A percentile compares a stretch with the other conserved stretches of the same genome.
Evolutionary conservation across 2,797 vertebrate genomes (phyloP).

Genomic region (Jordanella pulchra): DNA sequence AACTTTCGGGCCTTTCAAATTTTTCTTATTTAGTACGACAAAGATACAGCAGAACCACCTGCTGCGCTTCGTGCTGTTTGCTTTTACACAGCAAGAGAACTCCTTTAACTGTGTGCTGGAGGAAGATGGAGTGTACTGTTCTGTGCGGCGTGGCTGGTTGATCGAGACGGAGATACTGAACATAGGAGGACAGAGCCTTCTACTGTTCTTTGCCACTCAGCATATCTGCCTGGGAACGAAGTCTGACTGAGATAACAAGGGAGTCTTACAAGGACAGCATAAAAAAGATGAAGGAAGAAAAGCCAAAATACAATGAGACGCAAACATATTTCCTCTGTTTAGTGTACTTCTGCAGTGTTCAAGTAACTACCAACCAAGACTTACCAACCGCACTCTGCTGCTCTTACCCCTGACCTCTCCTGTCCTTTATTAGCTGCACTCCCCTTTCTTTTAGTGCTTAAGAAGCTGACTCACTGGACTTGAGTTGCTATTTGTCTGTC

Average conservation of each 20-base stretch:
- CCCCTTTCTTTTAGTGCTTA: slow-evolving; percentile 60
- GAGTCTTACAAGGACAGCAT: slow-evolving; percentile 30
- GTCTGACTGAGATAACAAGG: slow-evolving; percentile 53
- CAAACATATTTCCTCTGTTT: slow-evolving; percentile 8
- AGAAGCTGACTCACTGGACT: slow-evolving; percentile 67
- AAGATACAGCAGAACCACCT: slow-evolving; percentile 42
- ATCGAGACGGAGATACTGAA: slow-evolving; percentile 39
- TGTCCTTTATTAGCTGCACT: slow-evolving; percentile 59
- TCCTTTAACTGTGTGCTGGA: slow-evolving; percentile 55
- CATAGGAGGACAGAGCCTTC: slow-evolving; percentile 37
- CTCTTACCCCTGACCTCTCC: slow-evolving; percentile 50
- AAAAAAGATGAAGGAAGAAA: slow-evolving; percentile 40
- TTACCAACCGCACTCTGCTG: slow-evolving; percentile 38
- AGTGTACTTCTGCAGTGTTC: slow-evolving; percentile 19
- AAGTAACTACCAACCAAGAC: slow-evolving; percentile 42
- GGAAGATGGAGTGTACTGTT: slow-evolving; percentile 58
- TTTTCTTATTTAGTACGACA: slow-evolving; percentile 37
- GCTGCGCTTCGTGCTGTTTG: slow-evolving; percentile 48
- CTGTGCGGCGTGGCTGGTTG: slow-evolving; percentile 39
- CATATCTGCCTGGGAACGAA: slow-evolving; percentile 41
- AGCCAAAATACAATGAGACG: slow-evolving; percentile 10
- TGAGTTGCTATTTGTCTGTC: slow-evolving; percentile 72
- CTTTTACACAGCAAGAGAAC: slow-evolving; percentile 43
- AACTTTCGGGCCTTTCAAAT: slow-evolving; percentile 29
- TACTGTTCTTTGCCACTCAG: slow-evolving; percentile 31